Evolutionary conservation across 2,113 vertebrate genomes (phyloP).

Genomic region (Erinaceus europaeus): DNA sequence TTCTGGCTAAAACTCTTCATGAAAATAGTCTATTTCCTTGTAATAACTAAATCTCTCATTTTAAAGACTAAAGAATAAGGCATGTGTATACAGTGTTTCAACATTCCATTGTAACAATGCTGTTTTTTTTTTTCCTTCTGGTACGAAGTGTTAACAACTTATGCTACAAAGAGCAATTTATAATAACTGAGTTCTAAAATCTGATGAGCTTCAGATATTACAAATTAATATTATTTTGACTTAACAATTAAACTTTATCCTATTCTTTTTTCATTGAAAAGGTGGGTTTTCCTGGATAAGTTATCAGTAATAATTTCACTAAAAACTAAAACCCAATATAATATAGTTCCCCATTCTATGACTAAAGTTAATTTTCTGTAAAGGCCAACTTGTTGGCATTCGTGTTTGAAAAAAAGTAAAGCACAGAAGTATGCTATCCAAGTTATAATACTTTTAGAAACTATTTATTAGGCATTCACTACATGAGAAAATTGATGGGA

Average conservation of each 20-base stretch:
- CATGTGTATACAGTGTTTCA: too few relatives aligned
- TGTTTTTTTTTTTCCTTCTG: too few relatives aligned
- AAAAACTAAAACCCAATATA: slow-evolving; percentile 13
- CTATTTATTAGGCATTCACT: slow-evolving; percentile 13
- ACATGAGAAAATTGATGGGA: neutral
- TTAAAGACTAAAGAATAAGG: too few relatives aligned
- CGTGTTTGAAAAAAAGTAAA: neutral
- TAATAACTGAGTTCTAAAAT: neutral
- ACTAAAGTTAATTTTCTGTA: neutral
- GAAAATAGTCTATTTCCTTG: too few relatives aligned
- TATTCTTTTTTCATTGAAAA: neutral
- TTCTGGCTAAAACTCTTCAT: too few relatives aligned
- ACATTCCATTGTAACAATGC: too few relatives aligned
- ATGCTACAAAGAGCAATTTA: neutral
- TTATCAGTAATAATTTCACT: neutral
- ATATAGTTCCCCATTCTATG: neutral
- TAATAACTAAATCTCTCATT: too few relatives aligned
- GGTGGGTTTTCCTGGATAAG: neutral
- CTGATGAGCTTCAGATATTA: neutral
- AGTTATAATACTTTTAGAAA: neutral
- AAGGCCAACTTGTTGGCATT: neutral
- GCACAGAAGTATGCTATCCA: neutral
- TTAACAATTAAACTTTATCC: neutral
- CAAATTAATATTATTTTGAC: neutral
- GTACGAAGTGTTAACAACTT: too few relatives aligned